These are phyloP conservation scores for Trissoscelio sp. DNA, from an alignment of 2,888 invertebrate species.

Conservation along the genomic window DNA sequence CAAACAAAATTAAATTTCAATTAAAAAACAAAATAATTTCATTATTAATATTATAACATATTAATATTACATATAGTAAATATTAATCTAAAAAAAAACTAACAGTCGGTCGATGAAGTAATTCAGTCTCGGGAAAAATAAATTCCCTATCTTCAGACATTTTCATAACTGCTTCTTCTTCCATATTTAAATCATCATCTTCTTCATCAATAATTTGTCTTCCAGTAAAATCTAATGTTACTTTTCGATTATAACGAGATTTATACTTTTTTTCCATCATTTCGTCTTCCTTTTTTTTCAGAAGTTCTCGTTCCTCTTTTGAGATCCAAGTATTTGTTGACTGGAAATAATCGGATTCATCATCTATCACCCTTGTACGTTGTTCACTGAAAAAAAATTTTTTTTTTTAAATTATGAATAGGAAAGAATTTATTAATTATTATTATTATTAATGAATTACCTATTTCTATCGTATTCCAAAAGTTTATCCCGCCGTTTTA, in stretches of 20 bases:
- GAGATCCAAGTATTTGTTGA: conserved; percentile 91
- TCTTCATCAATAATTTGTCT: conserved; percentile 75
- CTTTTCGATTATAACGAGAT: conserved; percentile 87
- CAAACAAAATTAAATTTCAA: conserved; percentile 23
- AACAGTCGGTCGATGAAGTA: conserved; percentile 74
- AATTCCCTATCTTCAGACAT: conserved; percentile 70
- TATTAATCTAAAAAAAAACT: too few species aligned
- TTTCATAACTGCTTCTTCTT: conserved; percentile 81
- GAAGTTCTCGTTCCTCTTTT: conserved; percentile 87
- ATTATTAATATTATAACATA: background rate
- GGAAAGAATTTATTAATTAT: too few species aligned
- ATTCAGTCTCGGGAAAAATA: conserved; percentile 76
- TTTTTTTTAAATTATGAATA: too few species aligned
- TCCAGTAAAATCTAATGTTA: conserved; percentile 90
- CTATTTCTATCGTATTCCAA: conserved; percentile 93
- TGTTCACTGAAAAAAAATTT: conserved; percentile 86
- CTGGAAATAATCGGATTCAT: conserved; percentile 96
- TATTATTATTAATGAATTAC: too few species aligned
- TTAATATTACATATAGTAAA: too few species aligned
- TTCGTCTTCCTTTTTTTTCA: conserved; percentile 88
- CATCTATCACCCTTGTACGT: conserved; percentile 93
- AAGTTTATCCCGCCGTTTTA: conserved; percentile 91
- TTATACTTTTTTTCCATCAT: conserved; percentile 88
- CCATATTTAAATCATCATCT: conserved; percentile 76
- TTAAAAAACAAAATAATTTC: background rate